Evolutionary conservation across 2,797 vertebrate genomes (phyloP).

Genomic region (Enteromius fasciolatus): DNA sequence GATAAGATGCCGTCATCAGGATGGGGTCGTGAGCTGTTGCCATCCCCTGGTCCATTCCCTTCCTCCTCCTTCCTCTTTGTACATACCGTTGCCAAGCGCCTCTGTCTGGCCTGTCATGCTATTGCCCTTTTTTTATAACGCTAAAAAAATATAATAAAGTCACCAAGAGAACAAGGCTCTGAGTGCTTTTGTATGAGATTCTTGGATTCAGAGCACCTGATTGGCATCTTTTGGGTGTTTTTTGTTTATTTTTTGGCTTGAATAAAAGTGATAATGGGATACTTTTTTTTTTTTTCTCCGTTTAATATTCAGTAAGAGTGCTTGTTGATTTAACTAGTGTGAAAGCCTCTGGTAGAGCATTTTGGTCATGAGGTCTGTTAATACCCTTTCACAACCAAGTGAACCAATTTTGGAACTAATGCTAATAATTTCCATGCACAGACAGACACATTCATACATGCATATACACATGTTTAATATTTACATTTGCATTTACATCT

Average conservation of each 20-base stretch:
- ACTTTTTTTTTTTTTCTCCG: background rate
- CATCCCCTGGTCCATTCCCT: conserved; percentile 12
- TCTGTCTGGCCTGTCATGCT: conserved; percentile 66
- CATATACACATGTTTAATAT: too few species aligned
- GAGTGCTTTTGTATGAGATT: conserved; percentile 16
- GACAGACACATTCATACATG: too few species aligned
- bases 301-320: background rate
- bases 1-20: conserved; percentile 35
- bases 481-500: too few species aligned
- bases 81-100: conserved; percentile 72
- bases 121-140: conserved; percentile 64
- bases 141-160: conserved; percentile 61
- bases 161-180: conserved; percentile 59
- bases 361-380: background rate
- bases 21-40: conserved; percentile 19
- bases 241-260: background rate
- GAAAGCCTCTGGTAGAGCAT: background rate
- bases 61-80: conserved; percentile 68
- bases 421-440: background rate
- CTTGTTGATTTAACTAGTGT: background rate
- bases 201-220: background rate
- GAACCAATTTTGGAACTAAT: background rate
- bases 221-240: background rate
- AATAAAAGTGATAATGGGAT: background rate
- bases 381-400: background rate